Base-by-base conservation (phyloP, 1,140 invertebrate species). In the Drosophila bocqueti region DNA sequence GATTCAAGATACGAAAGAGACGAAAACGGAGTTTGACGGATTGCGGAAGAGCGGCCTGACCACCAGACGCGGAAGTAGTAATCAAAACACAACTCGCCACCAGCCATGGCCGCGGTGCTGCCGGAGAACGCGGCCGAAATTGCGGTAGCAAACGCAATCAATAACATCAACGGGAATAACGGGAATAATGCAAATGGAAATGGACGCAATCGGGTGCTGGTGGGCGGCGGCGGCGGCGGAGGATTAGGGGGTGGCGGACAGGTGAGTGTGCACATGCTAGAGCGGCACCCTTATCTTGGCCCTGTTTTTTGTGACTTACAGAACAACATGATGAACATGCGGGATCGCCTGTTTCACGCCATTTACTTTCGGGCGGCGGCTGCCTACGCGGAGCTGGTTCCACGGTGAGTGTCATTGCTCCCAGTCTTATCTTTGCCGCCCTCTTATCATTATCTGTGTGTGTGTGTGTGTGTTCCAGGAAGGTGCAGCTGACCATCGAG, bases 311-410 rank as follows among this genome's bases (percentile, higher is more conserved):
- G n/a, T 10, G 3, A 18, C 36, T 81, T 81, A 85, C 95, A 96
- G 93, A 97, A 97, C 91, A 96, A 96, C 29, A 91, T 97, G 54
- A 96, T 97, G 86, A 96, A 96, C 93, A 96, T 99, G 62, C 94
- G 98, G 83, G 98, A 99, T 91, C 95, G 98, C 76, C 94, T 99
- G n/a, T 99, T 99, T 92, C 97, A 99, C 93, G 97, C 98, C 31
- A 94, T 99, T 71, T 99, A 99, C 93, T 97, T 98, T 86, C 96
- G 97, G 92, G 95, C 97, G 78, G 96, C 98, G 16, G 93, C 99
- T 82, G 95, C 96, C 40, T 99, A 99, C 94, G 97, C 97, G 16
- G 94, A 96, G 89, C 96, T 96, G 63, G 97, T 99, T 94, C 98
- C 98, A 49, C 76, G 80, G 92, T 84, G 52, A 79, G 76, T 69